These are phyloP conservation scores for Sebastes hubbsi DNA, from an alignment of 2,797 vertebrate genomes.

Conservation along the genomic window DNA sequence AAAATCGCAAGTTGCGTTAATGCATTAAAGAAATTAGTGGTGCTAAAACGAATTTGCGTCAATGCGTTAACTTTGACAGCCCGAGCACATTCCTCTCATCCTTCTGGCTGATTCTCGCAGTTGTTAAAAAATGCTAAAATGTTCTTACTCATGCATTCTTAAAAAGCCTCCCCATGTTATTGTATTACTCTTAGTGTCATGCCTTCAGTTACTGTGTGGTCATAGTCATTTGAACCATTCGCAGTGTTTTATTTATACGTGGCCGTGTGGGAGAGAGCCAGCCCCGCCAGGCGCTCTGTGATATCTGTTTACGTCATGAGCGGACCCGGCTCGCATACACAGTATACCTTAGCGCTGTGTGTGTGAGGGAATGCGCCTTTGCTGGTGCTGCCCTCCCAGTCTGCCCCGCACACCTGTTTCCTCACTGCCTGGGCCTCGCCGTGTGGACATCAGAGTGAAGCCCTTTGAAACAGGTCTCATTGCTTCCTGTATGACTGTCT, in stretches of 20 bases:
- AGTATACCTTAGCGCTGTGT: constrained; percentile 33
- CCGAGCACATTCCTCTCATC: neutral
- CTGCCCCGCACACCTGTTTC: constrained; percentile 80
- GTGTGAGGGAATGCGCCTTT: constrained; percentile 64
- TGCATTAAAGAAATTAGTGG: too few species aligned
- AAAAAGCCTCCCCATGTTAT: neutral
- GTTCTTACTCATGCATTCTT: constrained; percentile 21
- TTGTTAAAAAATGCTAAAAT: constrained; percentile 24
- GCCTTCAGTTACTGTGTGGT: neutral
- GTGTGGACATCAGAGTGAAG: constrained; percentile 73
- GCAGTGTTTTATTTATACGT: constrained; percentile 28
- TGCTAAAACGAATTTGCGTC: too few species aligned
- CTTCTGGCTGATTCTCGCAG: neutral
- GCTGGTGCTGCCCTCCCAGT: constrained; percentile 62
- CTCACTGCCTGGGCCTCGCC: constrained; percentile 66
- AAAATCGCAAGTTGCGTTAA: too few species aligned
- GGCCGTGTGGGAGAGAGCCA: constrained; percentile 5
- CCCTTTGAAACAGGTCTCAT: constrained; percentile 83
- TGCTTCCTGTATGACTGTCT: constrained; percentile 85
- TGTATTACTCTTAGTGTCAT: constrained; percentile 1
- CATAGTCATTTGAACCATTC: constrained; percentile 10
- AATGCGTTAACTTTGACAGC: too few species aligned
- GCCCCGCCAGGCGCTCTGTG: constrained; percentile 11
- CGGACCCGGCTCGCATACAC: constrained; percentile 22
- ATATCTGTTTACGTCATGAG: constrained; percentile 37